phyloP scores from a whole-genome alignment of 2,888 invertebrate species.

The Leptodirus hochenwartii region DNA sequence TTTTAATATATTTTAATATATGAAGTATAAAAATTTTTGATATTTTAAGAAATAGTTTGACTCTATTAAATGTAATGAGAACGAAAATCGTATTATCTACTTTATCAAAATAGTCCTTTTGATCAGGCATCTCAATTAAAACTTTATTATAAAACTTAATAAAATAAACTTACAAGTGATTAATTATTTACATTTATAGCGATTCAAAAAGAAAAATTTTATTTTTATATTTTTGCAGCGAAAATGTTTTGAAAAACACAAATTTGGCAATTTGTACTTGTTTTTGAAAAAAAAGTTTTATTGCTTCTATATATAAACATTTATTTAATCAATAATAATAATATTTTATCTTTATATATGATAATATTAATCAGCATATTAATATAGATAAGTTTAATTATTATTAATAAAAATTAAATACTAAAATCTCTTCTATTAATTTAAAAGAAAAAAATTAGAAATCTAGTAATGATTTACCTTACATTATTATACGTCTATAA shows the following conservation, averaged over 20 bases:
- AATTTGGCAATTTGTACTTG: background rate
- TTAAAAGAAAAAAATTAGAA: conserved; percentile 6
- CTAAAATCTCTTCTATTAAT: conserved; percentile 9
- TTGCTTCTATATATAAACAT: conserved; percentile 6
- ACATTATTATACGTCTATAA: conserved; percentile 2
- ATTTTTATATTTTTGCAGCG: conserved; percentile 2
- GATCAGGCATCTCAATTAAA: conserved; percentile 29
- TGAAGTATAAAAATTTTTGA: conserved; percentile 42
- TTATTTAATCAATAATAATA: conserved; percentile 7
- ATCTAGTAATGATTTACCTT: conserved; percentile 1
- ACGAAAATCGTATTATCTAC: conserved; percentile 30
- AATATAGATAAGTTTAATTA: conserved; percentile 14
- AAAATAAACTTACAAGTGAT: conserved; percentile 6
- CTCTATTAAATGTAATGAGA: conserved; percentile 37
- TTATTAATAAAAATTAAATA: conserved; percentile 18
- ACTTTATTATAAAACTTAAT: conserved; percentile 7
- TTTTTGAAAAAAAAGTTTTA: conserved; percentile 1
- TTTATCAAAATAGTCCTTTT: conserved; percentile 46
- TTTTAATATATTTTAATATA: conserved; percentile 42
- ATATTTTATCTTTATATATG: conserved; percentile 6
- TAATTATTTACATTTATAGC: too few species aligned
- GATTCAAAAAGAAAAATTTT: too few species aligned
- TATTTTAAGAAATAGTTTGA: conserved; percentile 39
- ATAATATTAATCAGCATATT: conserved; percentile 1
- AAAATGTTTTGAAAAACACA: conserved; percentile 2